phyloP scores from a whole-genome alignment of 2,113 vertebrate species.

The Ameiurus melas region DNA sequence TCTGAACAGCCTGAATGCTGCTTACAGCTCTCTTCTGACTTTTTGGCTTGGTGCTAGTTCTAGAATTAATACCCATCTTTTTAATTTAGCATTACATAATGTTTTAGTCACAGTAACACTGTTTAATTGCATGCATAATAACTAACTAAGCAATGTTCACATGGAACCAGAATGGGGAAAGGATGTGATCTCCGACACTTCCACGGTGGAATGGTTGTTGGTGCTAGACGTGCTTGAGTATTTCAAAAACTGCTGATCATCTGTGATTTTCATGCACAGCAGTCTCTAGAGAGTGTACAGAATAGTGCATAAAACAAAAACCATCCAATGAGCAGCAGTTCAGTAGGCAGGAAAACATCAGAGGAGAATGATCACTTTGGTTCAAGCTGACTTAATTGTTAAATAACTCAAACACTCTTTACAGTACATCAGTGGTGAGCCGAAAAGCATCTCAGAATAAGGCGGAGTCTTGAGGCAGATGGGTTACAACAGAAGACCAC shows the following conservation, averaged over 20 bases:
- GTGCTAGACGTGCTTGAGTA: not conserved
- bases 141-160: not conserved
- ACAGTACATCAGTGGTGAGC: not conserved
- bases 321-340: not conserved
- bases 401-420: not conserved
- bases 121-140: not conserved
- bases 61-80: not conserved
- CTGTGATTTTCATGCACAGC: no score
- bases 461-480: not conserved
- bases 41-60: not conserved
- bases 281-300: not conserved
- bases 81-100: not conserved
- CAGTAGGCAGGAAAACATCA: not conserved
- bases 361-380: not conserved
- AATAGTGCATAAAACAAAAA: not conserved
- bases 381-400: not conserved
- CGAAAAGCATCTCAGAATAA: not conserved
- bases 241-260: not conserved
- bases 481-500: not conserved
- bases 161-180: not conserved
- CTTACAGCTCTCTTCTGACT: not conserved
- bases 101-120: not conserved
- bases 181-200: not conserved
- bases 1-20: not conserved
- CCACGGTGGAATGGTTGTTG: not conserved